Conservation (phyloP, 2,797 vertebrate genomes). For the Hipposideros larvatus region DNA sequence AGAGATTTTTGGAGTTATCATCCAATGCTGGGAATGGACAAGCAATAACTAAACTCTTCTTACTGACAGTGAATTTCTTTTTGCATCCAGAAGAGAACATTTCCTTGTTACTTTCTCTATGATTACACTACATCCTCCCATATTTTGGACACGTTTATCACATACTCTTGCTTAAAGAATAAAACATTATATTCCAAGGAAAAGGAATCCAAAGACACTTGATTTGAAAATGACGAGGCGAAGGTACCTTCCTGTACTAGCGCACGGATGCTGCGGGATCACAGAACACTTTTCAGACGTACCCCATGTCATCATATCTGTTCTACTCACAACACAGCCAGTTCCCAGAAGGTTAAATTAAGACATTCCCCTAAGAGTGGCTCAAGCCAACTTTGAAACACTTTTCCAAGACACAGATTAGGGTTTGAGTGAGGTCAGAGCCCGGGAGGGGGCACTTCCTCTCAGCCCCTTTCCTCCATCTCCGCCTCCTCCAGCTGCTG, state of each 20-base stretch:
- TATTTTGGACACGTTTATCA: background rate
- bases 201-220: background rate
- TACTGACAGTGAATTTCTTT: background rate
- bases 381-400: background rate
- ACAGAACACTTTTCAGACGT: background rate
- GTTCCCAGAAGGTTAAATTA: conserved; percentile 8
- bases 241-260: background rate
- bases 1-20: background rate
- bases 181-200: background rate
- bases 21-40: background rate
- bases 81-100: background rate
- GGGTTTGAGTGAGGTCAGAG: conserved; percentile 68
- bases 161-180: background rate
- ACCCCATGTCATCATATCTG: accelerated
- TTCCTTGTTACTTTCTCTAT: background rate
- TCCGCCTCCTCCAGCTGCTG: background rate
- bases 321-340: background rate
- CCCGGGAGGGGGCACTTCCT: conserved; percentile 10
- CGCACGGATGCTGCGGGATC: background rate
- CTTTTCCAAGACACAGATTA: conserved; percentile 32
- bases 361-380: background rate
- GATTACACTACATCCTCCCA: background rate
- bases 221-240: background rate
- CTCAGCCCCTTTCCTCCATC: background rate
- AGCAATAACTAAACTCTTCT: background rate